Percentiles rank a stretch among this genome's conserved stretches.
Conservation (phyloP, 2,888 invertebrate genomes). For the Melinaea menophilus region DNA sequence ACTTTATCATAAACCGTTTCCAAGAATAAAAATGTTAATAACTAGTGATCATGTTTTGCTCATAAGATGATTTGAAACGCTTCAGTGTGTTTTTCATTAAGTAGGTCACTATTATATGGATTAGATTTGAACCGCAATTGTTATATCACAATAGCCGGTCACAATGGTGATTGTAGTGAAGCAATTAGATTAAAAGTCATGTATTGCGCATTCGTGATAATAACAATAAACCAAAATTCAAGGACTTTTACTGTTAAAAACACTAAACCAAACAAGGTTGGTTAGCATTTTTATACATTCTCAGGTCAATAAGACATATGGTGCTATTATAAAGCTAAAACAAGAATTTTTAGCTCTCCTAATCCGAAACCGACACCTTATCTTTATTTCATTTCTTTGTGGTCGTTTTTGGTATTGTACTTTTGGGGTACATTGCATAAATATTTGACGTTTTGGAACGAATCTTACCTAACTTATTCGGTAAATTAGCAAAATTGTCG, state of each 20-base stretch:
- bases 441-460: too few species aligned
- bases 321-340: too few species aligned
- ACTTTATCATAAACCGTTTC: constrained; percentile 5
- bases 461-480: too few species aligned
- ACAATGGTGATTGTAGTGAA: constrained; percentile 22
- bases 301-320: too few species aligned
- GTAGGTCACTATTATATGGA: constrained; percentile 31
- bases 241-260: constrained; percentile 9
- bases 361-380: too few species aligned
- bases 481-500: too few species aligned
- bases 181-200: constrained; percentile 23
- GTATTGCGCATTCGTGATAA: constrained; percentile 20
- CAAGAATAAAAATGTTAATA: constrained; percentile 12
- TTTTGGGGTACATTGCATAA: too few species aligned
- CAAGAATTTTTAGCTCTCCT: too few species aligned
- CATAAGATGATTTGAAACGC: constrained; percentile 46
- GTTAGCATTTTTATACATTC: too few species aligned
- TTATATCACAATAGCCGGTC: constrained; percentile 27
- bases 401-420: too few species aligned
- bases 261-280: not conserved
- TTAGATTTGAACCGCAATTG: constrained; percentile 28
- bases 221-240: constrained; percentile 15
- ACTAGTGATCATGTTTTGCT: constrained; percentile 13
- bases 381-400: too few species aligned
- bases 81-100: constrained; percentile 37